Base-by-base conservation (phyloP, 2,888 invertebrate genomes). In the Embidobia sp. region DNA sequence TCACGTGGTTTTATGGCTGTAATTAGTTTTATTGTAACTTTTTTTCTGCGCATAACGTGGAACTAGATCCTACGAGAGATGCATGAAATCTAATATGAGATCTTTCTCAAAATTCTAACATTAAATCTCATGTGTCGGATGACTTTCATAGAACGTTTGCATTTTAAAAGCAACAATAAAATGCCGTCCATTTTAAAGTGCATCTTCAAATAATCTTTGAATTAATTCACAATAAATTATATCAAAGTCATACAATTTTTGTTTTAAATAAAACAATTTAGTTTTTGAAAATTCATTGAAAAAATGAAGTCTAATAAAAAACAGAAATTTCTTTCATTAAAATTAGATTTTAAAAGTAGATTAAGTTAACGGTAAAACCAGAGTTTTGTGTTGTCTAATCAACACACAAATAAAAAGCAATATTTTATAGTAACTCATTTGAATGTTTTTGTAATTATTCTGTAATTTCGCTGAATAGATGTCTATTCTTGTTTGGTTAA, bases 51-150 rank as follows among this genome's bases (percentile, higher is more conserved):
- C 37, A 16, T 0, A 10, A 6, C 16, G 31, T 18, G 51, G 22
- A 53, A 53, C 51, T 53, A 35, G 51, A 53, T 53, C 37, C 8
- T 10, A 22, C 22, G 37, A 26, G 35, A 53, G 51, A 2, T 15
- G 27, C 15, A 37, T 37, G 51, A 53, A 53, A 53, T 53, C 51
- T 53, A 35, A 53, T 35, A 53, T 26, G 51, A 33, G 29, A 53
- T 53, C 51, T 53, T 35, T 22, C 22, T 22, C 51, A 22, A 53
- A 53, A 53, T 53, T 37, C 37, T 53, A 22, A 35, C 13, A 4
- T 37, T 3, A 35, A 31, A 35, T 53, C n/a, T 33, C 18, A 18
- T 19, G 19, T 13, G 22, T 19, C 13, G 7, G 1, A 4, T n/a
- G 1, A 13, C 42, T 42, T n/a, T 46, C 6, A 13, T 27, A 26